Evolutionary conservation across 1,140 invertebrate genomes (phyloP).

Genomic region (Diorhabda carinulata): DNA sequence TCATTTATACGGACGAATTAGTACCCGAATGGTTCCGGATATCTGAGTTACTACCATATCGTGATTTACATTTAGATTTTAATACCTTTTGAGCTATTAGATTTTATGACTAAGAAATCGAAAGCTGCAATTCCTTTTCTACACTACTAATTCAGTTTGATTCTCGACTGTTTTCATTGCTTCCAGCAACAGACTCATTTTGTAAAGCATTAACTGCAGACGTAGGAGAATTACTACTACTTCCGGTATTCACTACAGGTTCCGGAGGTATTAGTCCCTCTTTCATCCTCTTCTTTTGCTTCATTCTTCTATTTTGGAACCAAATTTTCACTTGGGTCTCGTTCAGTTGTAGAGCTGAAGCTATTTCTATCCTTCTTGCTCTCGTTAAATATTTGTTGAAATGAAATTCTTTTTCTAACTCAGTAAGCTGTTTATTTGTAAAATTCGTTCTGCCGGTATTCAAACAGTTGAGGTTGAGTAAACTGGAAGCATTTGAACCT

Average conservation of each 20-base stretch:
- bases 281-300: slow-evolving; percentile 90
- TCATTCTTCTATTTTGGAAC: slow-evolving; percentile 92
- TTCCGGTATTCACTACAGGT: slow-evolving; percentile 37
- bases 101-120: no score
- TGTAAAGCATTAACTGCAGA: slow-evolving; percentile 34
- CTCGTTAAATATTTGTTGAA: slow-evolving; percentile 98
- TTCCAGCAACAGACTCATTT: slow-evolving; percentile 49
- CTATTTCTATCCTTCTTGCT: slow-evolving; percentile 95
- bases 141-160: slow-evolving; percentile 50
- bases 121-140: neutral
- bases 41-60: no score
- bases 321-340: slow-evolving; percentile 94
- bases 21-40: no score
- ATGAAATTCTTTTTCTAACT: slow-evolving; percentile 98
- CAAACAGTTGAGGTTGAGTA: slow-evolving; percentile 51
- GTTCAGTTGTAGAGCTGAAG: slow-evolving; percentile 90
- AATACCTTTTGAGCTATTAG: no score
- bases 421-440: slow-evolving; percentile 97
- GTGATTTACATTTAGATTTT: no score
- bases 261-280: slow-evolving; percentile 76
- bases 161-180: slow-evolving; percentile 60
- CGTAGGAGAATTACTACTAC: slow-evolving; percentile 47
- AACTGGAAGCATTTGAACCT: slow-evolving; percentile 42
- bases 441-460: slow-evolving; percentile 95
- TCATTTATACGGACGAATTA: no score